Evolutionary conservation across 2,113 vertebrate species (phyloP).

Genomic region (Nymphicus hollandicus): DNA sequence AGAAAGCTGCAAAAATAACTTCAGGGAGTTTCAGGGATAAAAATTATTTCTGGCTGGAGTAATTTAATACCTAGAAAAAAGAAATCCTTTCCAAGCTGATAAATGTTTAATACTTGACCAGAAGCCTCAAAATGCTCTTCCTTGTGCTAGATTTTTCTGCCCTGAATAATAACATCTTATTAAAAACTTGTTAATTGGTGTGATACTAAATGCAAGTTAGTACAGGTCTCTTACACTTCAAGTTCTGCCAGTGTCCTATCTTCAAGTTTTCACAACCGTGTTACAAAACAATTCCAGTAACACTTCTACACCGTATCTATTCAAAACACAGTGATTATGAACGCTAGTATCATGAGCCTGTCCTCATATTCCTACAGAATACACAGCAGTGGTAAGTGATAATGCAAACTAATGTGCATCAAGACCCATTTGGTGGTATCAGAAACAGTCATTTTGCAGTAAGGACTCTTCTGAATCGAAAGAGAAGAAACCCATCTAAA

Average conservation of each 20-base stretch:
- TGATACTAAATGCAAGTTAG: not conserved
- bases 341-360: not conserved
- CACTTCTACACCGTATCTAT: not conserved
- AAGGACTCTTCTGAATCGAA: not conserved
- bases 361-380: not conserved
- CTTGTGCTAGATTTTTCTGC: not conserved
- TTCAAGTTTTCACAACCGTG: not conserved
- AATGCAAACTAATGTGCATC: not conserved
- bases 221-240: not conserved
- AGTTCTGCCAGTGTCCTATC: not conserved
- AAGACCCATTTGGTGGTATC: not conserved
- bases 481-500: not conserved
- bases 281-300: not conserved
- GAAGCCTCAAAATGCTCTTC: not conserved
- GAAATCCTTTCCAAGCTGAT: not conserved
- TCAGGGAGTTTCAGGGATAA: not conserved
- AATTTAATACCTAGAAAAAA: not conserved
- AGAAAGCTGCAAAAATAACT: not conserved
- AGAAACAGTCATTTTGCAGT: not conserved
- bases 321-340: not conserved
- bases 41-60: not conserved
- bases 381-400: not conserved
- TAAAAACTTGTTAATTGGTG: not conserved
- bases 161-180: not conserved
- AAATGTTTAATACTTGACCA: not conserved